These are phyloP conservation scores for Zoroaster sp. DNA, from an alignment of 53 echinoderm and acorn worm species.

Conservation along the genomic window DNA sequence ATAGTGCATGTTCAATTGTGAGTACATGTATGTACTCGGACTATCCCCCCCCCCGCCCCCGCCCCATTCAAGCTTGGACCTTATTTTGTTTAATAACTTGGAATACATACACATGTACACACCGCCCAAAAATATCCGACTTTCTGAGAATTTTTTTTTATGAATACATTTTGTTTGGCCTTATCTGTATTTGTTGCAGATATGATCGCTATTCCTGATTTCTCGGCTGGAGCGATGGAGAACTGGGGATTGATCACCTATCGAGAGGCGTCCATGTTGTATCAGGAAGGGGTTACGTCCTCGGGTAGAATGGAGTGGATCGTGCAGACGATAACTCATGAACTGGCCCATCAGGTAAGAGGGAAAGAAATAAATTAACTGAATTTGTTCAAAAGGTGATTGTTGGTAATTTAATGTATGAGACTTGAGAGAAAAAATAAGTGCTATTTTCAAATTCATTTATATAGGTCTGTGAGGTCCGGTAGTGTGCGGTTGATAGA, in stretches of 20 bases:
- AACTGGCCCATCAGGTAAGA: constrained; percentile 95
- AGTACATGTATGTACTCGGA: too few relatives aligned
- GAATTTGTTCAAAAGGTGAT: too few relatives aligned
- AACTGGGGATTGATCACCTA: constrained; percentile 95
- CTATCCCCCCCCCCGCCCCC: too few relatives aligned
- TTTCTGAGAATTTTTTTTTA: too few relatives aligned
- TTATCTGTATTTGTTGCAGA: constrained; percentile 12
- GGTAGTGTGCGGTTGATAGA: too few relatives aligned
- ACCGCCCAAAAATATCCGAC: too few relatives aligned
- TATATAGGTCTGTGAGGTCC: background rate
- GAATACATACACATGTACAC: too few relatives aligned
- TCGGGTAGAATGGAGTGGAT: constrained; percentile 61
- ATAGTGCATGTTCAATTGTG: too few relatives aligned
- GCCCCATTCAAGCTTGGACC: too few relatives aligned
- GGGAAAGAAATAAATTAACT: background rate
- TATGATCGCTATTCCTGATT: constrained; percentile 84
- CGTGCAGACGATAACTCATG: constrained; percentile 81
- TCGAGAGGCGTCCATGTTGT: constrained; percentile 72
- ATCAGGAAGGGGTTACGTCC: constrained; percentile 66
- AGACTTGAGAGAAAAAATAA: background rate
- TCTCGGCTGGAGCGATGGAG: constrained; percentile 84
- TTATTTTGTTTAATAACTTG: too few relatives aligned
- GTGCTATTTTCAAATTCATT: background rate
- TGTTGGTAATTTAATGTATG: too few relatives aligned
- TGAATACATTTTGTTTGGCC: background rate